Conservation (phyloP, 2,113 vertebrate species). For the Vidua chalybeata region DNA sequence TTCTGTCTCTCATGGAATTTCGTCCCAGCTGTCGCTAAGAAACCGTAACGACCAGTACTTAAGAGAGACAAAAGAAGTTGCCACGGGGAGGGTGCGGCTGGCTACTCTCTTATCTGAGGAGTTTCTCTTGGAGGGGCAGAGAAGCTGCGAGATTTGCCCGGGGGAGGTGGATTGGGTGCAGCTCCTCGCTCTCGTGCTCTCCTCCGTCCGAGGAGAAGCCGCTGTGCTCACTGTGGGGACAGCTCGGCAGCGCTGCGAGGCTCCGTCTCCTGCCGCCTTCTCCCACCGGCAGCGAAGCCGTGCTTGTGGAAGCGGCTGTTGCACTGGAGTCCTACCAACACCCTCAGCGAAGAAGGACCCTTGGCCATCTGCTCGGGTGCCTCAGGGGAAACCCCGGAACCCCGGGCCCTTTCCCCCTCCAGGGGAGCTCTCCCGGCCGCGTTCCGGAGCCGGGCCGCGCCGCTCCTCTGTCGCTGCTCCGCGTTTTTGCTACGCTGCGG, state of each 20-base stretch:
- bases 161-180: background rate
- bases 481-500: too few species aligned
- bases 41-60: background rate
- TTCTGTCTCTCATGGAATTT: background rate
- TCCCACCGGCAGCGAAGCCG: background rate
- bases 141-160: fast-evolving
- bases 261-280: background rate
- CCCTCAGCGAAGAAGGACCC: background rate
- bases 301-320: background rate
- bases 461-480: too few species aligned
- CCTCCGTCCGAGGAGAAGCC: background rate
- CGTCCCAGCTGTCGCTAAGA: background rate
- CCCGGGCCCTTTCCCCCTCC: background rate
- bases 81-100: background rate
- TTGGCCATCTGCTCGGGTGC: background rate
- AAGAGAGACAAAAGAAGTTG: background rate
- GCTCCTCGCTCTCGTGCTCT: too few species aligned
- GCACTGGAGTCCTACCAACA: background rate
- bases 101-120: background rate
- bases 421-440: background rate
- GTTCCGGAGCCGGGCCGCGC: too few species aligned
- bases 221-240: background rate
- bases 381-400: too few species aligned
- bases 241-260: background rate
- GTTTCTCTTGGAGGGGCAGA: background rate